These are phyloP conservation scores for Ormyrus nitidulus DNA, from an alignment of 2,888 invertebrate species.

Conservation along the genomic window DNA sequence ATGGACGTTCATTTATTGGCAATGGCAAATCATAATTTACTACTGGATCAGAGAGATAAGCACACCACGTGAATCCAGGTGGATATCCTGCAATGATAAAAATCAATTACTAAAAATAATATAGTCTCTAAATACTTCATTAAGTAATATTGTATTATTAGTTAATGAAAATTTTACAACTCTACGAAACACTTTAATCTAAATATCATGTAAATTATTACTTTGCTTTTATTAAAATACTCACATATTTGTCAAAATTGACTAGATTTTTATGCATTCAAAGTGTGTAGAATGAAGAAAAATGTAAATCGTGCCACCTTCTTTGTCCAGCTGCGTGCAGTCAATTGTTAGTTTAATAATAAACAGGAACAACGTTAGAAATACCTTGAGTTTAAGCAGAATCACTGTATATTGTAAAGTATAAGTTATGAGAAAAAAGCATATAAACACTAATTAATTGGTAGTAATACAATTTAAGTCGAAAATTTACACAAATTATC, in stretches of 20 bases:
- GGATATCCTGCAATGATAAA: constrained; percentile 72
- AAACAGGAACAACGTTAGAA: constrained; percentile 16
- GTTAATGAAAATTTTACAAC: not conserved
- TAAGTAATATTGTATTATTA: not conserved
- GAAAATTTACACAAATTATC: not conserved
- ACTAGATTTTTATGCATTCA: constrained; percentile 63
- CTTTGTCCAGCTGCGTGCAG: constrained; percentile 73
- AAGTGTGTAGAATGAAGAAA: constrained; percentile 66
- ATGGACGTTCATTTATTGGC: constrained; percentile 13
- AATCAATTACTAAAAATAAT: constrained; percentile 4
- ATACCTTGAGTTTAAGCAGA: constrained; percentile 6
- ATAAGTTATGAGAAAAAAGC: too few relatives aligned
- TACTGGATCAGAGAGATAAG: constrained; percentile 71
- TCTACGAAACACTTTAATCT: not conserved
- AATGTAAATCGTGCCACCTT: constrained; percentile 68
- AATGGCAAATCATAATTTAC: constrained; percentile 58
- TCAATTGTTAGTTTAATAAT: constrained; percentile 60
- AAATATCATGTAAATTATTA: constrained; percentile 3
- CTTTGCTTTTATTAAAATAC: constrained; percentile 47
- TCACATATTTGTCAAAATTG: constrained; percentile 48
- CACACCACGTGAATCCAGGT: constrained; percentile 74
- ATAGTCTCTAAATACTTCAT: too few relatives aligned
- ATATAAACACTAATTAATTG: too few relatives aligned
- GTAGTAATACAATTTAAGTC: not conserved
- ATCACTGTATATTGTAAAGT: not conserved